Conservation (phyloP, 2,113 vertebrate species). For the Rhadina sibilatrix region DNA sequence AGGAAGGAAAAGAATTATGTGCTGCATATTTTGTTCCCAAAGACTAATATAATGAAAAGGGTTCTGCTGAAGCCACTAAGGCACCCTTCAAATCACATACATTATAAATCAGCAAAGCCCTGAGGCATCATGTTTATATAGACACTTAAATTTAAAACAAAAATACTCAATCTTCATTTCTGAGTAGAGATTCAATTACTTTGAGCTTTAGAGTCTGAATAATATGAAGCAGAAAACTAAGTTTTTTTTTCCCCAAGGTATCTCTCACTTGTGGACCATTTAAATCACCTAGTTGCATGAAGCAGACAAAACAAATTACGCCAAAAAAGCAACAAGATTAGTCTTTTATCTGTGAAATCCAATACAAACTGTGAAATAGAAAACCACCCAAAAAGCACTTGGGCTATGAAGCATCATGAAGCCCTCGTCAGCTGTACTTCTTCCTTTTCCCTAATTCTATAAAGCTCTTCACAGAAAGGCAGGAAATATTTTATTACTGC, state of each 20-base stretch:
- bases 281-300: constrained; percentile 67
- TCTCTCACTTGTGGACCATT: constrained; percentile 64
- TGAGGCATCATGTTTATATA: constrained; percentile 70
- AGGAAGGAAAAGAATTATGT: constrained; percentile 59
- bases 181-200: constrained; percentile 73
- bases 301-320: constrained; percentile 69
- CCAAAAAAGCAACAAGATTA: constrained; percentile 49
- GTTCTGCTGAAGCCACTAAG: constrained; percentile 55
- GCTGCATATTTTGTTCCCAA: constrained; percentile 12
- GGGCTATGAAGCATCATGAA: not conserved
- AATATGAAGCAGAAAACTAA: constrained; percentile 60
- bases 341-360: constrained; percentile 52
- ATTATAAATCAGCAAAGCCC: constrained; percentile 68
- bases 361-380: constrained; percentile 11
- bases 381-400: not conserved
- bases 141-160: constrained; percentile 76
- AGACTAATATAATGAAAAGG: constrained; percentile 65
- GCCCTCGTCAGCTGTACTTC: not conserved
- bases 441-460: not conserved
- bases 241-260: constrained; percentile 67
- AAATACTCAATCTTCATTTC: constrained; percentile 72
- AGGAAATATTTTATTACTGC: constrained; percentile 51
- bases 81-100: constrained; percentile 38
- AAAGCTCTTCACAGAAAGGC: constrained; percentile 19
- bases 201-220: constrained; percentile 67